Evolutionary conservation across 2,888 invertebrate species (phyloP), one percentile per base, ranked within the genome.

Genomic region (Kuschelorhynchus macadamiae): DNA sequence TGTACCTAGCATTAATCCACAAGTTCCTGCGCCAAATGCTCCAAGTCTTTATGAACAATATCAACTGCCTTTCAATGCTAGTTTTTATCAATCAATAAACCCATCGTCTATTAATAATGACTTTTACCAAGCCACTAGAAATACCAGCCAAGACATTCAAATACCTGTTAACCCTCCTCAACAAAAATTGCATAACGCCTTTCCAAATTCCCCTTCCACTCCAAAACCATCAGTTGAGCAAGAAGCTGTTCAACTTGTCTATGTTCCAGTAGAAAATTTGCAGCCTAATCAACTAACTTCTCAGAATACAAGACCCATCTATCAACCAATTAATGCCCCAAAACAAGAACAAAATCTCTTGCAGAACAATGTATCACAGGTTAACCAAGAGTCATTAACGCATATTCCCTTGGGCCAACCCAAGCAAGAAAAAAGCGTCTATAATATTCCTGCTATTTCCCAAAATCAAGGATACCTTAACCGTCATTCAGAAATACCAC

Each of bases 211-310:
- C 4, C 7, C 36, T 11, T 36, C 50, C 8, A n/a, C 18, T 1
- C 12, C 36, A 21, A 16, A 33, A 47, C 50, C 42, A 16, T 11
- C 46, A 30, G 39, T 49, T n/a, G 60, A 64, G 25, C 59, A 68
- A 52, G 44, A 91, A 81, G 89, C 91, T 82, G 90, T 94, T 0
- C 94, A 94, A 78, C 81, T 94, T 33, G 85, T 95, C 0, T 95
- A 94, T 78, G 93, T 95, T 0, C 94, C 94, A 3, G 86, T 93
- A 18, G 93, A 95, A 77, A 79, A 76, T 59, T 59, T 78, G 39
- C 73, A 75, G 59, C 49, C 67, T 5, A 75, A 61, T 89, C 92
- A 0, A 81, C 41, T 17, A 67, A 64, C 73, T 88, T 89, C 73
- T 85, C 87, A 77, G 85, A 84, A 67, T 53, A 67, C 71, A n/a